Conservation (phyloP, 2,888 invertebrate species). For the Sicus ferrugineus region DNA sequence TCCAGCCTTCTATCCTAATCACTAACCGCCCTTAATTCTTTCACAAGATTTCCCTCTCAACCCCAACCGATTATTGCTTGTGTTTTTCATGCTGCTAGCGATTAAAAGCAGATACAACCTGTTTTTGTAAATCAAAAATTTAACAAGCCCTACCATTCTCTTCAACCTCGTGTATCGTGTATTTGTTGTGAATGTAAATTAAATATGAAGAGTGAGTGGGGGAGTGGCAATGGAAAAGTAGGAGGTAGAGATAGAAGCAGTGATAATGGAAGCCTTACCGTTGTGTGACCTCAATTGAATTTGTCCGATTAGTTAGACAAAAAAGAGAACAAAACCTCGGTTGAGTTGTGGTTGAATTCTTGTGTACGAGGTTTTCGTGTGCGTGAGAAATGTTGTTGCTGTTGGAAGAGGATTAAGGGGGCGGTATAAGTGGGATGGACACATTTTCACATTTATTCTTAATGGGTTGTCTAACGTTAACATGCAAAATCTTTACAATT, state of each 20-base stretch:
- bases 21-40: too few relatives aligned
- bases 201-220: too few relatives aligned
- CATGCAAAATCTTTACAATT: constrained; percentile 31
- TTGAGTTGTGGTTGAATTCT: background rate
- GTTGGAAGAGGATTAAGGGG: background rate
- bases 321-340: background rate
- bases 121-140: background rate
- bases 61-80: background rate
- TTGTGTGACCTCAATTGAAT: background rate
- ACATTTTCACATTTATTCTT: background rate
- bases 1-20: too few relatives aligned
- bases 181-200: too few relatives aligned
- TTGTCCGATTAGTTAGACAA: background rate
- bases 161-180: too few relatives aligned
- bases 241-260: background rate
- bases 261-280: background rate
- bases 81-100: background rate
- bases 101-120: background rate
- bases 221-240: background rate
- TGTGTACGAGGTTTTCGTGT: too few relatives aligned
- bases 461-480: constrained; percentile 9
- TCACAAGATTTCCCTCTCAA: too few relatives aligned
- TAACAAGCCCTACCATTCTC: background rate
- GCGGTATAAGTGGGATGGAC: background rate
- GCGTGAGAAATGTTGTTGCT: background rate